Percentiles rank a stretch among this genome's conserved stretches.
These are phyloP conservation scores for Pachydiplax longipennis DNA, from an alignment of 2,888 invertebrate genomes.

Conservation along the genomic window DNA sequence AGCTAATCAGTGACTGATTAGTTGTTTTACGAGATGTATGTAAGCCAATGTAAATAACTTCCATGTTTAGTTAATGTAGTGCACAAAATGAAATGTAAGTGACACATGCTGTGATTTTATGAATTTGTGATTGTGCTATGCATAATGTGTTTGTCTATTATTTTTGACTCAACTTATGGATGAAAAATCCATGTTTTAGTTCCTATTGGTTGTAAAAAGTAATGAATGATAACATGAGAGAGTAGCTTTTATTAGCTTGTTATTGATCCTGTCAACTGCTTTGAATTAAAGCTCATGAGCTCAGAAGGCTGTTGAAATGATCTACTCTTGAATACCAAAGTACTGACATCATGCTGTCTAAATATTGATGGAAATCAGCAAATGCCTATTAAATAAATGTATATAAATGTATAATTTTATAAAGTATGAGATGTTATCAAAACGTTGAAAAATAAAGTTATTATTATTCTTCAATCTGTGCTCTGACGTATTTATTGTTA, in stretches of 20 bases:
- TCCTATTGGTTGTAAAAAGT: neutral
- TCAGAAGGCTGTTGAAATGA: neutral
- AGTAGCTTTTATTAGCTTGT: neutral
- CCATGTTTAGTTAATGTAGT: neutral
- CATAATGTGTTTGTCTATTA: neutral
- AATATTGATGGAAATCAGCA: neutral
- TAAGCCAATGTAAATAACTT: neutral
- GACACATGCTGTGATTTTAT: neutral
- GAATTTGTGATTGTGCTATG: neutral
- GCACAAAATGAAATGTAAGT: neutral
- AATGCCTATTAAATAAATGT: neutral
- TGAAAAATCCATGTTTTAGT: neutral
- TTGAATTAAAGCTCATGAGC: neutral
- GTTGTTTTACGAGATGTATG: neutral
- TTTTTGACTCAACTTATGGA: neutral
- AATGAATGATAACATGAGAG: neutral
- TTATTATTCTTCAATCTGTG: no score
- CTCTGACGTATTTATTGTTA: no score
- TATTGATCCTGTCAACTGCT: neutral
- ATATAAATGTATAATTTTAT: no score
- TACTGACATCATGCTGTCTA: neutral
- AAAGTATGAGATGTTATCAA: no score
- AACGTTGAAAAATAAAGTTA: no score
- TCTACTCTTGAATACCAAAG: neutral
- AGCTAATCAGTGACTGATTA: neutral